phyloP scores from a whole-genome alignment of 2,888 invertebrate genomes.

The Fragum whitleyi region DNA sequence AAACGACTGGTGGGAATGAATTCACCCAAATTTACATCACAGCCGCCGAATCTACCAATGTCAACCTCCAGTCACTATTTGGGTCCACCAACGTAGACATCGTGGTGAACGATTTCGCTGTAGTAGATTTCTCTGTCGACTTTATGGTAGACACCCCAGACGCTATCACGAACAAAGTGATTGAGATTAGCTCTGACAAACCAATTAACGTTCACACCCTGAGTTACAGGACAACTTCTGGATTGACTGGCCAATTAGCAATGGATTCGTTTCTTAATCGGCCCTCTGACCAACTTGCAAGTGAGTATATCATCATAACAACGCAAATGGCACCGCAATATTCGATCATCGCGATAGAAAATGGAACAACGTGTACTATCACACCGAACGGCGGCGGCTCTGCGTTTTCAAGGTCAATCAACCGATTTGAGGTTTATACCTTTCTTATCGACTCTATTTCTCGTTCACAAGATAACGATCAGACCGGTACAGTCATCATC shows the following conservation, averaged over 20 bases:
- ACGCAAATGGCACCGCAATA: neutral
- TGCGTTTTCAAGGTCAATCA: neutral
- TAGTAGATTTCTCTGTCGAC: neutral
- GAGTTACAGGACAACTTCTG: neutral
- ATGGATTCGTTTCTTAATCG: neutral
- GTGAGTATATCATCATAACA: neutral
- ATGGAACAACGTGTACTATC: neutral
- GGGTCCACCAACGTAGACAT: neutral
- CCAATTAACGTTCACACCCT: neutral
- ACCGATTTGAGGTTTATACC: neutral
- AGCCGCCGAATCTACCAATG: neutral
- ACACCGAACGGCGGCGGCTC: neutral
- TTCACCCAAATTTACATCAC: neutral
- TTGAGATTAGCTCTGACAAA: neutral
- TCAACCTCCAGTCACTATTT: neutral
- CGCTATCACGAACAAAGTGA: neutral
- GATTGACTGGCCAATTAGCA: neutral
- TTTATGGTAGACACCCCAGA: neutral
- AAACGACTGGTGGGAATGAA: neutral
- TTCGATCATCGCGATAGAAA: neutral
- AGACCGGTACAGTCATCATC: neutral
- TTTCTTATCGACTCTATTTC: neutral
- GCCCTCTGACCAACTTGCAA: neutral
- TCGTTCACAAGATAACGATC: neutral
- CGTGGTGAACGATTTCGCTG: neutral